Conservation (phyloP, 2,113 vertebrate species). For the Antechinus flavipes region DNA sequence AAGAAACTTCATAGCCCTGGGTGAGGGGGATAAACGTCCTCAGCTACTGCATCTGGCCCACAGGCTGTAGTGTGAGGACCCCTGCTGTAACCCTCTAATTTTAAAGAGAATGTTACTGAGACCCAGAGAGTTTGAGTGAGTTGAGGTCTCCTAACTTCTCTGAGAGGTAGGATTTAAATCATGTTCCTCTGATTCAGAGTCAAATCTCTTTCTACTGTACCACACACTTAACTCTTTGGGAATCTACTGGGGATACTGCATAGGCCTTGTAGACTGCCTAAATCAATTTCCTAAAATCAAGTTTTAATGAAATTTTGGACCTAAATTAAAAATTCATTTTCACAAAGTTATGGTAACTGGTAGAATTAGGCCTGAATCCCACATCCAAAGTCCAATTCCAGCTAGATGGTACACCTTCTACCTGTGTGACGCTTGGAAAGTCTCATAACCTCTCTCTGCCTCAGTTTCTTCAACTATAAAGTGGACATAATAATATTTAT, state of each 20-base stretch:
- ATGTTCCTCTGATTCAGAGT: background rate
- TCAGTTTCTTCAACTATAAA: background rate
- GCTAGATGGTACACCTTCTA: background rate
- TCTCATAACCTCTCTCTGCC: background rate
- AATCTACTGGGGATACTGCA: background rate
- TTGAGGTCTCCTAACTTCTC: background rate
- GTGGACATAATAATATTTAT: background rate
- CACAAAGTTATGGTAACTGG: background rate
- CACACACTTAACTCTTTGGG: background rate
- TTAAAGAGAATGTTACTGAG: background rate
- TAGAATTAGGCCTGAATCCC: background rate
- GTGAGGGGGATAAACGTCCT: too few relatives aligned
- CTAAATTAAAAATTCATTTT: background rate
- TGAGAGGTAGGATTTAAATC: background rate
- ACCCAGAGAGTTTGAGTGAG: background rate
- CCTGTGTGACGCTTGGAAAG: background rate
- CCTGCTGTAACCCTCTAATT: background rate
- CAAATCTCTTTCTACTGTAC: background rate
- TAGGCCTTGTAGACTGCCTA: background rate
- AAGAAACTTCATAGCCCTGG: too few relatives aligned
- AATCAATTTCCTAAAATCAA: background rate
- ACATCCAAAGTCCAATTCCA: background rate
- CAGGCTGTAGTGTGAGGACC: too few relatives aligned
- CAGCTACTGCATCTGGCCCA: too few relatives aligned
- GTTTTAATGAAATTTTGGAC: background rate